Evolutionary conservation across 2,888 invertebrate species (phyloP), one percentile per base, ranked within the genome.

Genomic region (Pristionchus fissidentatus): DNA sequence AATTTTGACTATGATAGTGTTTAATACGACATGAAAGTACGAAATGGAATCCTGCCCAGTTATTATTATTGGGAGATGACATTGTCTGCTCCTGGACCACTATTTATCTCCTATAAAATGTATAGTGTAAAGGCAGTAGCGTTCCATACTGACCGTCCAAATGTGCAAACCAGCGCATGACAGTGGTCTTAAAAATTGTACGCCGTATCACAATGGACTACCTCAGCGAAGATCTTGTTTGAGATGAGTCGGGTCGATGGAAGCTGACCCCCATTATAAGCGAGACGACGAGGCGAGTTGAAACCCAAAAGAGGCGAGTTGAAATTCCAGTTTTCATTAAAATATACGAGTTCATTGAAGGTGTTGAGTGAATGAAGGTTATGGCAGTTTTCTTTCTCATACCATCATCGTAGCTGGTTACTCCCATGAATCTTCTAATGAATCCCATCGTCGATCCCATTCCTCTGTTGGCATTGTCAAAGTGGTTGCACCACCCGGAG

Each of bases 401-500:
- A 84, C 87, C 87, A 85, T 88, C 88, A 29, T 85, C 96, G 46
- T 95, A 94, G 93, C 96, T 97, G 78, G 95, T 94, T 0, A 96
- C 95, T 52, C 87, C 86, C 46, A 96, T 93, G 92, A 96, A 96
- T 62, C 97, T 93, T 90, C 95, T 95, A 91, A 96, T 95, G 0
- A 96, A 95, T 86, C 95, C 95, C 94, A 96, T 95, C 1, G 96
- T 95, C 7, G 96, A 95, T 0, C 97, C 97, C 10, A 77, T 2
- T 32, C 19, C 75, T 29, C 75, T 10, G 80, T 95, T 94, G 83
- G 94, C 94, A 79, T 95, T 94, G 83, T 94, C 94, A 41, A 49
- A 46, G 32, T 77, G 49, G 93, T 97, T 97, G 93, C 97, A 97
- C 22, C 96, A 95, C 49, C 97, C 97, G 92, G 96, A 96, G 84